These are phyloP conservation scores for Thumatha senex DNA, from an alignment of 2,888 invertebrate genomes.

Conservation along the genomic window DNA sequence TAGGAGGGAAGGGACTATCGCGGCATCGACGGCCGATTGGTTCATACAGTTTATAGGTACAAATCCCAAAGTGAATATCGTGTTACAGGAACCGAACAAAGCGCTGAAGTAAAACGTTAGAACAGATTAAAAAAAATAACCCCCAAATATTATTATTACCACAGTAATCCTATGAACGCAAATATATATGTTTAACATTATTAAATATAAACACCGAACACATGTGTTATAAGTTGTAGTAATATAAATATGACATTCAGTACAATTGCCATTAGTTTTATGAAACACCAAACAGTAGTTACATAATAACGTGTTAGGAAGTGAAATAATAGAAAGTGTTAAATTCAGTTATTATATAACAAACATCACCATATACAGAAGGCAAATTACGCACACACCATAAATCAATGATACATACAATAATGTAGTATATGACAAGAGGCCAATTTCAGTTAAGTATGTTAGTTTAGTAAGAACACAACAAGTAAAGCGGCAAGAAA, in stretches of 20 bases:
- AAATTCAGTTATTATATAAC: conserved; percentile 63
- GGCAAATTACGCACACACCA: conserved; percentile 83
- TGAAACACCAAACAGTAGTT: conserved; percentile 56
- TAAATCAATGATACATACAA: conserved; percentile 63
- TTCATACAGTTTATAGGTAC: conserved; percentile 64
- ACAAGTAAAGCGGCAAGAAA: conserved; percentile 74
- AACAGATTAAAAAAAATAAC: conserved; percentile 32
- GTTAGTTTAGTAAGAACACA: conserved; percentile 71
- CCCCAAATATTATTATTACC: conserved; percentile 31
- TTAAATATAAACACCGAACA: conserved; percentile 30
- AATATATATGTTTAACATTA: conserved; percentile 26
- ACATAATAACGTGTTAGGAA: conserved; percentile 57
- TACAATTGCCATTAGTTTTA: conserved; percentile 22
- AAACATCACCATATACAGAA: conserved; percentile 65
- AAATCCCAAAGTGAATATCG: conserved; percentile 44
- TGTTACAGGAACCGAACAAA: conserved; percentile 64
- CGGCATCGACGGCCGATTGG: conserved; percentile 68
- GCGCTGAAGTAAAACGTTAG: conserved; percentile 56
- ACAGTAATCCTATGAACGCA: conserved; percentile 39
- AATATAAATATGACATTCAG: conserved; percentile 29
- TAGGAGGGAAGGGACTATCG: conserved; percentile 63
- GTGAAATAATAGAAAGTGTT: conserved; percentile 22
- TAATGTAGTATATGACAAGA: conserved; percentile 55
- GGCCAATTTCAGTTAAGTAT: conserved; percentile 71
- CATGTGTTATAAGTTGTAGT: conserved; percentile 40